phyloP scores from a whole-genome alignment of 1,140 invertebrate genomes.

The Leptoteleia sp. region DNA sequence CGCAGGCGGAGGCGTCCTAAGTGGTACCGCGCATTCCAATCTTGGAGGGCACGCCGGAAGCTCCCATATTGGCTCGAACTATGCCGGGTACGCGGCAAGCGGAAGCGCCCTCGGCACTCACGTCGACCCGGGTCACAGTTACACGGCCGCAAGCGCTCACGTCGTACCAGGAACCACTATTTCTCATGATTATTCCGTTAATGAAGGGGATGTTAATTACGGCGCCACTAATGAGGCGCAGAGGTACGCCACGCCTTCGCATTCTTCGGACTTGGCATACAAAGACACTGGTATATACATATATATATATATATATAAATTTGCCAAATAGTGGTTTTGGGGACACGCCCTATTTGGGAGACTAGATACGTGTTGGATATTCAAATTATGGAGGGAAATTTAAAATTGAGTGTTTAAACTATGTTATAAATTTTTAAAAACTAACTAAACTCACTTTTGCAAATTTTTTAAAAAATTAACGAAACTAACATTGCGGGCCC shows the following conservation, averaged over 20 bases:
- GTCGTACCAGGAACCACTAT: constrained; percentile 45
- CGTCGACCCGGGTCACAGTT: constrained; percentile 48
- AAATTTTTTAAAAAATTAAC: too few relatives aligned
- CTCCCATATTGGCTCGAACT: constrained; percentile 53
- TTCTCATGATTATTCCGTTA: constrained; percentile 64
- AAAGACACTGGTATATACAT: constrained; percentile 58
- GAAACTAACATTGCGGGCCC: too few relatives aligned
- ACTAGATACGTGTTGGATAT: too few relatives aligned
- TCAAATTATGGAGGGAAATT: too few relatives aligned
- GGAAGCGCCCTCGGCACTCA: constrained; percentile 43
- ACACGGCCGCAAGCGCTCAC: constrained; percentile 43
- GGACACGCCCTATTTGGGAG: too few relatives aligned
- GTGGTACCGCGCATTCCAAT: constrained; percentile 56
- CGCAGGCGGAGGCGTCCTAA: constrained; percentile 32
- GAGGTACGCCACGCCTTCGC: constrained; percentile 42
- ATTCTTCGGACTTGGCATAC: constrained; percentile 57
- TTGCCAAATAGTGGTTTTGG: too few relatives aligned
- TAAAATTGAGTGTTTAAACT: too few relatives aligned
- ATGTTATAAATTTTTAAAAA: too few relatives aligned
- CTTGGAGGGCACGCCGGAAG: constrained; percentile 56
- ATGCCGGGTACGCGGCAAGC: constrained; percentile 56
- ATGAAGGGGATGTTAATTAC: constrained; percentile 60
- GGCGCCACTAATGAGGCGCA: constrained; percentile 57
- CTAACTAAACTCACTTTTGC: too few relatives aligned
- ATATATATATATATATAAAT: background rate